These are phyloP conservation scores for Athalia circularis DNA, from an alignment of 2,888 invertebrate genomes.

Conservation along the genomic window DNA sequence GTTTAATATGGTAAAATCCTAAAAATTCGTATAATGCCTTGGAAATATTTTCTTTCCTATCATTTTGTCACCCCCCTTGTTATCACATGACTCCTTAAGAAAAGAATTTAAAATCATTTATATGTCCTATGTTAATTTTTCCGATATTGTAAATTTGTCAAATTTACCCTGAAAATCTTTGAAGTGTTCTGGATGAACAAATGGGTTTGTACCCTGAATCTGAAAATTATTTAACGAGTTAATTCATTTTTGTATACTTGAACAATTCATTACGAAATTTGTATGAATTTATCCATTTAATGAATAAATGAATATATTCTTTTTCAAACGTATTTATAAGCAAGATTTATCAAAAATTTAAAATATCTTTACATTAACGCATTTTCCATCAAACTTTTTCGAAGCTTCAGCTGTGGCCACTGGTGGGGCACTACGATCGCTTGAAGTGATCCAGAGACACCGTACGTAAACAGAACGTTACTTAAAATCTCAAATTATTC, in stretches of 20 bases:
- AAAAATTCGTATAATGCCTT: background rate
- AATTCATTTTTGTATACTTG: slow-evolving; percentile 4
- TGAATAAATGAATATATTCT: slow-evolving; percentile 7
- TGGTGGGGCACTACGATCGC: slow-evolving; percentile 6
- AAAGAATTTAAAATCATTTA: slow-evolving; percentile 3
- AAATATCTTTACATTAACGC: slow-evolving; percentile 8
- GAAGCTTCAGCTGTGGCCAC: slow-evolving; percentile 6
- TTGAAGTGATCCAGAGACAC: background rate
- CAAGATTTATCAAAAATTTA: slow-evolving; percentile 4
- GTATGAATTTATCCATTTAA: slow-evolving; percentile 6
- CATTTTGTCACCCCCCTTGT: background rate
- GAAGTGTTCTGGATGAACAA: slow-evolving; percentile 7
- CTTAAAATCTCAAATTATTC: background rate
- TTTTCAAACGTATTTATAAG: slow-evolving; percentile 5
- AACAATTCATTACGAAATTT: slow-evolving; percentile 12
- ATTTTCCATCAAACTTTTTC: slow-evolving; percentile 11
- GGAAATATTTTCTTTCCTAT: slow-evolving; percentile 11
- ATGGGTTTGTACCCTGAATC: slow-evolving; percentile 2
- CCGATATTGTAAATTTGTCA: background rate
- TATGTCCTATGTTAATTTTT: slow-evolving; percentile 5
- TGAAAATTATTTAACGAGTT: slow-evolving; percentile 6
- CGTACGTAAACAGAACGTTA: slow-evolving; percentile 1
- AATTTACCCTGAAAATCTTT: slow-evolving; percentile 8
- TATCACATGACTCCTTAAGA: slow-evolving; percentile 3
- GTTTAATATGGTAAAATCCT: background rate